Base-by-base conservation (phyloP, 2,113 vertebrate species). In the Nerophis ophidion region DNA sequence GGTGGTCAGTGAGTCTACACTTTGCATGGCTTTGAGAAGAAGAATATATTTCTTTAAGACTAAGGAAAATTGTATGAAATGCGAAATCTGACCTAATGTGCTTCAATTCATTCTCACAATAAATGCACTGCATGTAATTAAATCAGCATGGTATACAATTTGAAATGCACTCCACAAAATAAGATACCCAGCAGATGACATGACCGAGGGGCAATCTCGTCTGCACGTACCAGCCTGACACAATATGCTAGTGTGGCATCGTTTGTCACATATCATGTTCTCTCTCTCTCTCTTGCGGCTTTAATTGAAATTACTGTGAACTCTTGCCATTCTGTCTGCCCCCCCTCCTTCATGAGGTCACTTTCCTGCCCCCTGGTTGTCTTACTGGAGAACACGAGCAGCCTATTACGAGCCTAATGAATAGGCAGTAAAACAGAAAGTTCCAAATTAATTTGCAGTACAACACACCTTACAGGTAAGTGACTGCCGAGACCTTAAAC, bases 391-490 rank as follows among this genome's bases (percentile, higher is more conserved):
- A 76, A 75, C 74, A 73, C 77, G 74, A 66, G 68, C 36, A 70
- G 63, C 76, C 80, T 77, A 89, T 91, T 87, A 89, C 75, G 59
- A 82, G 5, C 72, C 75, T 82, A 86, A 89, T 83, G 85, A 86
- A 90, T 86, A 81, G 75, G 76, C 82, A 80, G 77, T 75, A 77
- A 79, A 83, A 84, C 76, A 86, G 83, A 87, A 89, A 89, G 81
- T 86, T 87, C 81, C 72, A 87, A 88, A 90, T 89, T 89, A 89
- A 91, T 90, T 90, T 88, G 88, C 89, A 84, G 81, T 84, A 77
- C 81, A 80, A 79, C 87, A 84, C 86, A 90, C 90, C 89, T 89
- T 84, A 89, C 87, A 91, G 89, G 87, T 91, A 89, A 85, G 84
- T 86, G 83, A 85, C 83, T 85, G 17, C 33, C 76, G 81, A 85